Percentiles rank a stretch among this genome's conserved stretches.
Conservation (phyloP, 2,888 invertebrate genomes). For the Tachina fera region DNA sequence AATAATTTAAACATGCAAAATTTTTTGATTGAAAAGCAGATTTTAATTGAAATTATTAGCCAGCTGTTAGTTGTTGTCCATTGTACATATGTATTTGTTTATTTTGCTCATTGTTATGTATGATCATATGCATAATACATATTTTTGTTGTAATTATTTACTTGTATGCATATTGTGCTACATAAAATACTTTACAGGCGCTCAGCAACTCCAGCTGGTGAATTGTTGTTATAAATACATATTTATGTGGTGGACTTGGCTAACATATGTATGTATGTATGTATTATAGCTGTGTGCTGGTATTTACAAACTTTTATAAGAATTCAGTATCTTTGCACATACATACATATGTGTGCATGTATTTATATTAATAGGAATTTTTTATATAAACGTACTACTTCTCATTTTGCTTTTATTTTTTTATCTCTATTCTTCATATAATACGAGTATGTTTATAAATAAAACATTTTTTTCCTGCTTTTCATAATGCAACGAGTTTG, state of each 20-base stretch:
- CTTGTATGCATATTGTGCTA: constrained; percentile 39
- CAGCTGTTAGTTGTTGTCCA: not conserved
- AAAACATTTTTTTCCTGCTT: not conserved
- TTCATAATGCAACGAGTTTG: constrained; percentile 8
- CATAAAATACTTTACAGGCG: constrained; percentile 48
- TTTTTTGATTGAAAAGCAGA: not conserved
- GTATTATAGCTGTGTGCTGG: constrained; percentile 8
- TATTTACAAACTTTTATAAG: not conserved
- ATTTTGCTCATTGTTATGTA: not conserved
- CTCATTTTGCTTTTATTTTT: constrained; percentile 1
- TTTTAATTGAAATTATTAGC: not conserved
- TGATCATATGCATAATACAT: not conserved
- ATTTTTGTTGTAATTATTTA: constrained; percentile 34
- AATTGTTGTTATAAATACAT: not conserved
- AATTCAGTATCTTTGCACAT: not conserved
- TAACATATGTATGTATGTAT: not conserved
- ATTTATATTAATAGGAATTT: not conserved
- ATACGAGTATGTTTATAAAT: not conserved
- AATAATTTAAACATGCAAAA: not conserved
- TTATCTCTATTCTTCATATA: not conserved
- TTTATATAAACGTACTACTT: not conserved
- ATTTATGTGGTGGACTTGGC: constrained; percentile 11
- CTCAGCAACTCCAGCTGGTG: constrained; percentile 24
- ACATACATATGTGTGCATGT: not conserved
- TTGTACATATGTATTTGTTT: not conserved